Evolutionary conservation across 1,140 invertebrate genomes (phyloP).

Genomic region (Aphis craccivora): DNA sequence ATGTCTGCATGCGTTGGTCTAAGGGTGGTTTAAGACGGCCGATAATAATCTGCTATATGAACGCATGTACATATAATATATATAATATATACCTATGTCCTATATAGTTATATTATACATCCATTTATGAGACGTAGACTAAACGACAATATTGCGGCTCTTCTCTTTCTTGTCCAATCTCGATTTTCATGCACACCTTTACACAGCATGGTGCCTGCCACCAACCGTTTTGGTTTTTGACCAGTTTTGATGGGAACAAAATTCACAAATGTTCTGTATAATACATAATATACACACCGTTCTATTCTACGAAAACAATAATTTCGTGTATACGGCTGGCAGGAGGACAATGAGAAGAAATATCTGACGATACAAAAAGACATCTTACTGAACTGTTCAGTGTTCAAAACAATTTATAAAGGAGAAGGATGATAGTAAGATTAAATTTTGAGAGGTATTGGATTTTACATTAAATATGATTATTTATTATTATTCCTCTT

Average conservation of each 20-base stretch:
- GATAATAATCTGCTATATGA: constrained; percentile 35
- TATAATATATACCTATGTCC: background rate
- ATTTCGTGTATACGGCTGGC: background rate
- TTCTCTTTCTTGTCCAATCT: constrained; percentile 37
- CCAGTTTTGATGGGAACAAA: constrained; percentile 47
- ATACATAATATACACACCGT: background rate
- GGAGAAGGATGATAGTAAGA: background rate
- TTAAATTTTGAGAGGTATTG: background rate
- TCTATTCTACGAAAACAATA: constrained; percentile 40
- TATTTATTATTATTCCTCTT: background rate
- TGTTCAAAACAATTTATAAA: background rate
- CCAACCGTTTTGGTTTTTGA: constrained; percentile 33
- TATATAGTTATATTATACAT: background rate
- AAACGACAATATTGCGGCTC: constrained; percentile 35
- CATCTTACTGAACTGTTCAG: background rate
- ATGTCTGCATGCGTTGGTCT: background rate
- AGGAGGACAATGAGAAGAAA: background rate
- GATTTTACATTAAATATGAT: background rate
- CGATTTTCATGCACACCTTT: constrained; percentile 51
- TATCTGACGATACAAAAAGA: background rate
- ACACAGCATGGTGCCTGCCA: constrained; percentile 43
- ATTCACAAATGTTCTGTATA: background rate
- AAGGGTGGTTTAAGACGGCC: background rate
- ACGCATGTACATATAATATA: background rate
- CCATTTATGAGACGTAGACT: background rate